A percentile compares a stretch with the other conserved stretches of the same genome.
Evolutionary conservation across 2,797 vertebrate genomes (phyloP).

Genomic region (Xenentodon cancila): DNA sequence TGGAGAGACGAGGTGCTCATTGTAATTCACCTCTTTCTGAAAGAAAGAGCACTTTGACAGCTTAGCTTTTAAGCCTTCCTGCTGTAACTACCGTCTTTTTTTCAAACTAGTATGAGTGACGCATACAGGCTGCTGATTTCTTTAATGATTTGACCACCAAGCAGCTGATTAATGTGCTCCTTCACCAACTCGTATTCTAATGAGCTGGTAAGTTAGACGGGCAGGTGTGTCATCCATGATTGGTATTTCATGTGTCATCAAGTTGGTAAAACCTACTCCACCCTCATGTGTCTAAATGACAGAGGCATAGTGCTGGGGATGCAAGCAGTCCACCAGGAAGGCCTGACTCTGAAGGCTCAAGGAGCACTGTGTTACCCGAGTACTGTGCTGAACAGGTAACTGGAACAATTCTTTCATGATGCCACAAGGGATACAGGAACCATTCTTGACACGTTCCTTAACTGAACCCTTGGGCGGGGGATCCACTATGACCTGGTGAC

Average conservation of each 20-base stretch:
- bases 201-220: background rate
- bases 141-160: background rate
- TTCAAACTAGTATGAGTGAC: background rate
- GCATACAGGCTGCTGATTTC: background rate
- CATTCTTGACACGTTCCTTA: background rate
- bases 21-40: background rate
- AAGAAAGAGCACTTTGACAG: background rate
- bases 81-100: background rate
- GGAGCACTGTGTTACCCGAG: background rate
- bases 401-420: background rate
- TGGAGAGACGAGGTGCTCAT: background rate
- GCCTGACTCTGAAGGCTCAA: background rate
- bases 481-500: no score
- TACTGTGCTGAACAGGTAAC: constrained; percentile 11
- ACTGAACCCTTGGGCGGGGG: background rate
- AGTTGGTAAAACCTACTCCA: constrained; percentile 7
- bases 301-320: constrained; percentile 4
- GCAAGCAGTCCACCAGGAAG: constrained; percentile 22
- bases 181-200: background rate
- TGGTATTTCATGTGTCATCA: constrained; percentile 9
- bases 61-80: background rate
- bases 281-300: background rate
- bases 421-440: background rate
- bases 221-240: background rate
- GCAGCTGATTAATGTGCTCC: background rate